Percentiles rank a stretch among this genome's conserved stretches.
These are phyloP conservation scores for Bombyx huttoni DNA, from an alignment of 2,888 invertebrate genomes.

Conservation along the genomic window DNA sequence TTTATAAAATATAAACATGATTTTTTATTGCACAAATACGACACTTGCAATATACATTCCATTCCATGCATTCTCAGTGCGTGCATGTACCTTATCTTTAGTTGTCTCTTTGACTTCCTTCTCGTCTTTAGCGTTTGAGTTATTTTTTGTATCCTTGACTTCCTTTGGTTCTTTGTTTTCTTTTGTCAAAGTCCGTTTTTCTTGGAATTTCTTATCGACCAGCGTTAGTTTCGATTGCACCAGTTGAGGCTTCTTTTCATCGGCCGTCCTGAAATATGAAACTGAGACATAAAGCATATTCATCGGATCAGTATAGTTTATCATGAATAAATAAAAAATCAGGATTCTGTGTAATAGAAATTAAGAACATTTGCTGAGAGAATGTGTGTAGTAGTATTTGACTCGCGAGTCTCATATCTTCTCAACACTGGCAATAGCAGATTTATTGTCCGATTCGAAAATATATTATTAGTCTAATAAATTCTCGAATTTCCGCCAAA, in stretches of 20 bases:
- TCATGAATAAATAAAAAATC: too few relatives aligned
- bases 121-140: constrained; percentile 27
- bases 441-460: neutral
- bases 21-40: neutral
- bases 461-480: too few relatives aligned
- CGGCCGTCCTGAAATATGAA: constrained; percentile 20
- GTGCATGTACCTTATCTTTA: constrained; percentile 11
- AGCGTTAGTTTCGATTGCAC: constrained; percentile 17
- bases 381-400: too few relatives aligned
- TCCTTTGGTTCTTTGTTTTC: constrained; percentile 57
- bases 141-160: constrained; percentile 29
- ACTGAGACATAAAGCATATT: too few relatives aligned
- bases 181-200: constrained; percentile 39
- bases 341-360: too few relatives aligned
- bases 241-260: constrained; percentile 33
- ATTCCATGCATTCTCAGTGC: constrained; percentile 3
- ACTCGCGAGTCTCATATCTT: too few relatives aligned
- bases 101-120: constrained; percentile 16
- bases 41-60: neutral
- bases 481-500: too few relatives aligned
- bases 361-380: too few relatives aligned
- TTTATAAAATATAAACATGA: neutral
- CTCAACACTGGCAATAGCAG: neutral
- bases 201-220: constrained; percentile 33
- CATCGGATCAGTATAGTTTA: too few relatives aligned